phyloP scores from a whole-genome alignment of 2,888 invertebrate species.

The Tethea ocularis region DNA sequence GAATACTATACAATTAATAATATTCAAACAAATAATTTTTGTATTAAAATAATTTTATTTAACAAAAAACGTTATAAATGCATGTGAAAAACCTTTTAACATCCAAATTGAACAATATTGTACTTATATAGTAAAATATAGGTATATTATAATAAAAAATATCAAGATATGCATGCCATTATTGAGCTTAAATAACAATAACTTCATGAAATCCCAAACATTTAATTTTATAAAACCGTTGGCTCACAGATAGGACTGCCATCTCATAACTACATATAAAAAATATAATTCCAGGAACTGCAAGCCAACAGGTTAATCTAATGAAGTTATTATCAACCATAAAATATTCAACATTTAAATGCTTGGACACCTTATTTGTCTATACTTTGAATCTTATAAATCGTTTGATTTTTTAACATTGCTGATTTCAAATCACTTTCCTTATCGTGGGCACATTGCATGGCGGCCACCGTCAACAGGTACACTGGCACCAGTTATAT shows the following conservation, averaged over 20 bases:
- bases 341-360: neutral
- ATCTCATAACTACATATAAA: no score
- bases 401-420: neutral
- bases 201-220: neutral
- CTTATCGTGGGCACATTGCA: slow-evolving; percentile 95
- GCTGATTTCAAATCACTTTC: slow-evolving; percentile 34
- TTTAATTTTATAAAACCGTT: neutral
- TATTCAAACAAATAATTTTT: neutral
- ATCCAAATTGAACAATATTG: neutral
- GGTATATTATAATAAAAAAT: neutral
- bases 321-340: neutral
- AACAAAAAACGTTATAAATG: neutral
- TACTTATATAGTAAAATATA: neutral
- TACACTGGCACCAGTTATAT: slow-evolving; percentile 94
- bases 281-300: no score
- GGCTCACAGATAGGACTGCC: no score
- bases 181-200: neutral
- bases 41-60: neutral
- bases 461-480: slow-evolving; percentile 98
- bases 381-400: neutral
- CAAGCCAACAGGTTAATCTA: no score
- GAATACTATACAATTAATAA: no score
- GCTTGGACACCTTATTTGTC: neutral
- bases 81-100: neutral
- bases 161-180: neutral